Evolutionary conservation across 1,140 invertebrate species (phyloP).

Genomic region (Polypedilum pembai): DNA sequence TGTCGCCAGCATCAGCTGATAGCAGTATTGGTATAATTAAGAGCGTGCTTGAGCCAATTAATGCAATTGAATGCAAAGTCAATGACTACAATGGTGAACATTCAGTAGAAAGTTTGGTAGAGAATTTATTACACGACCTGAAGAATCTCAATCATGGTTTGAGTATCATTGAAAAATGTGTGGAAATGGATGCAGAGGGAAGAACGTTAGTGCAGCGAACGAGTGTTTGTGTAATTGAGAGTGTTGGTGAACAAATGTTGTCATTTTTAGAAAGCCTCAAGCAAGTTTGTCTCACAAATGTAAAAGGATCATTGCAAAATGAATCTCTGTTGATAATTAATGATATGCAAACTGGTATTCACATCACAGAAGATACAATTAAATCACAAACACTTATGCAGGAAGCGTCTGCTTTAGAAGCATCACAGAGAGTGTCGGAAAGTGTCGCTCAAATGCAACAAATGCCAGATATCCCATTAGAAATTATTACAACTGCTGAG

Average conservation of each 20-base stretch:
- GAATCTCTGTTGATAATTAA: constrained; percentile 45
- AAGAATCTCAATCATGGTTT: constrained; percentile 54
- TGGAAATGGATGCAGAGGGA: constrained; percentile 55
- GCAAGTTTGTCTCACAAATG: not conserved
- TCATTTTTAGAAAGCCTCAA: constrained; percentile 35
- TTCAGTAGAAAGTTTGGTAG: constrained; percentile 46
- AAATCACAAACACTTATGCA: constrained; percentile 45
- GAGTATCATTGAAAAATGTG: constrained; percentile 57
- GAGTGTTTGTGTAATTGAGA: constrained; percentile 53
- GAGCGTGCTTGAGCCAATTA: constrained; percentile 53
- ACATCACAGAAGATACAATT: constrained; percentile 47
- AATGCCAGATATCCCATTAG: constrained; percentile 46
- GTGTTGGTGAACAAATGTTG: constrained; percentile 48
- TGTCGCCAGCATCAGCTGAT: constrained; percentile 52
- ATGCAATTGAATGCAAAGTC: constrained; percentile 53
- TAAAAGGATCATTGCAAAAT: constrained; percentile 34
- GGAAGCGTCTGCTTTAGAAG: constrained; percentile 47
- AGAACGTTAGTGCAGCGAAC: constrained; percentile 57
- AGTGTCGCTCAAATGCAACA: constrained; percentile 44
- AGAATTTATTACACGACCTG: constrained; percentile 51
- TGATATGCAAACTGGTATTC: constrained; percentile 47
- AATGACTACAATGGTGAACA: constrained; percentile 45
- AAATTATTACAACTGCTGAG: constrained; percentile 45
- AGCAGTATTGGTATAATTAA: constrained; percentile 56
- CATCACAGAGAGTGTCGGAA: constrained; percentile 42